These are phyloP conservation scores for Xestoiulus laeticollis DNA, from an alignment of 2,888 invertebrate genomes.

Conservation along the genomic window DNA sequence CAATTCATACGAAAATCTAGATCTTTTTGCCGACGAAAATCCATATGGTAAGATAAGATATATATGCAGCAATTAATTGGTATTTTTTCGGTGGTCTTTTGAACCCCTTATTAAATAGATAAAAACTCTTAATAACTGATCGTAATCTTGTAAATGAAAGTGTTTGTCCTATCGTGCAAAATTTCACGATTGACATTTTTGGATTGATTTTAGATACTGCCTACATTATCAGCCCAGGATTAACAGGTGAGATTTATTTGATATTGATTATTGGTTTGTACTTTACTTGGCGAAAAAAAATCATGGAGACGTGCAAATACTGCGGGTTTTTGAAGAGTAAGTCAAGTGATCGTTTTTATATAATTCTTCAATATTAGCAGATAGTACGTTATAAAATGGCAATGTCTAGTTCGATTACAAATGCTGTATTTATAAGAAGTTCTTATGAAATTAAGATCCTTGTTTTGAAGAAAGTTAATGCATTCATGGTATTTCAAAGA, in stretches of 20 bases:
- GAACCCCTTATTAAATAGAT: too few relatives aligned
- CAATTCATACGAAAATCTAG: constrained; percentile 78
- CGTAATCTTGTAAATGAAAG: neutral
- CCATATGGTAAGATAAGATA: constrained; percentile 57
- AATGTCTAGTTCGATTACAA: too few relatives aligned
- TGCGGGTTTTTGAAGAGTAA: neutral
- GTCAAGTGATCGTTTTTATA: neutral
- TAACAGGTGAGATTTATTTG: constrained; percentile 34
- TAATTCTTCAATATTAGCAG: too few relatives aligned
- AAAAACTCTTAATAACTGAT: neutral
- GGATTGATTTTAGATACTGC: constrained; percentile 45
- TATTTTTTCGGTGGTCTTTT: too few relatives aligned
- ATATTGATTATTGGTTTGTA: constrained; percentile 19
- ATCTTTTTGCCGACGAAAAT: constrained; percentile 59
- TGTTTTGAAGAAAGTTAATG: too few relatives aligned
- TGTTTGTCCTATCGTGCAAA: neutral
- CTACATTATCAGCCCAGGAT: constrained; percentile 44
- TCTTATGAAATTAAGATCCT: too few relatives aligned
- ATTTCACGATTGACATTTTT: neutral
- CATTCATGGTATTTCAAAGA: too few relatives aligned
- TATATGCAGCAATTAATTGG: too few relatives aligned
- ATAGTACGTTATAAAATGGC: too few relatives aligned
- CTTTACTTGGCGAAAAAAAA: neutral
- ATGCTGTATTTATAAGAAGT: too few relatives aligned
- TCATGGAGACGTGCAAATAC: constrained; percentile 1